Evolutionary conservation across 2,888 invertebrate genomes (phyloP).

Genomic region (Napeogenes sylphis): DNA sequence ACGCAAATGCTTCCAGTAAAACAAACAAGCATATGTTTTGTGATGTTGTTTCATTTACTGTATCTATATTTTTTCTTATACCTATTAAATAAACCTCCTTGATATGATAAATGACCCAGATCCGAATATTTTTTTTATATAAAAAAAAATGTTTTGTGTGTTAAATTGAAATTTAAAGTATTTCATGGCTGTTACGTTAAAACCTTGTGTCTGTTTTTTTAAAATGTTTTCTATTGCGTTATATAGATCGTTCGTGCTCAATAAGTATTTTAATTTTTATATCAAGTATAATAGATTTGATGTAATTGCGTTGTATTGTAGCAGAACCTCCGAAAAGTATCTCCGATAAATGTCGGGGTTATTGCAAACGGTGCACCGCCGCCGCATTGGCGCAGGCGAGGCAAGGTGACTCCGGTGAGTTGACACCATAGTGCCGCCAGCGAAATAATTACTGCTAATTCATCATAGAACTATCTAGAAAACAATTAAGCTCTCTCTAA

Average conservation of each 20-base stretch:
- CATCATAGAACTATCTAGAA: slow-evolving; percentile 16
- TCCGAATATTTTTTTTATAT: too few species aligned
- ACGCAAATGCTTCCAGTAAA: slow-evolving; percentile 22
- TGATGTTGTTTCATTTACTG: slow-evolving; percentile 7
- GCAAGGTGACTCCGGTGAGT: slow-evolving; percentile 66
- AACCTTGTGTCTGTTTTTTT: slow-evolving; percentile 46
- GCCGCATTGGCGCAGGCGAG: slow-evolving; percentile 59
- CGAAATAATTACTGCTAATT: slow-evolving; percentile 21
- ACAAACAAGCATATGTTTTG: slow-evolving; percentile 11
- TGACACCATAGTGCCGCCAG: slow-evolving; percentile 38
- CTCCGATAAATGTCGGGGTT: slow-evolving; percentile 52
- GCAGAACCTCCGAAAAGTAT: slow-evolving; percentile 53
- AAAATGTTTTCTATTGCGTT: slow-evolving; percentile 27
- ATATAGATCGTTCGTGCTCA: slow-evolving; percentile 36
- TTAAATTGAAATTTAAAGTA: slow-evolving; percentile 4
- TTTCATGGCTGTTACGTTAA: slow-evolving; percentile 32
- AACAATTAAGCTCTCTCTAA: slow-evolving; percentile 3
- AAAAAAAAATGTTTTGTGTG: too few species aligned
- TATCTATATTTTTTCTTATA: background rate
- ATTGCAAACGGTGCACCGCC: slow-evolving; percentile 67
- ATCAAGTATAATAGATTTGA: slow-evolving; percentile 14
- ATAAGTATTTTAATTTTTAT: slow-evolving; percentile 3
- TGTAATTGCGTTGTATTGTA: slow-evolving; percentile 39
- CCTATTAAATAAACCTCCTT: too few species aligned
- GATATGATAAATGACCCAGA: too few species aligned